Conservation (phyloP, 1,140 invertebrate species). For the Diploscapter pachys region DNA sequence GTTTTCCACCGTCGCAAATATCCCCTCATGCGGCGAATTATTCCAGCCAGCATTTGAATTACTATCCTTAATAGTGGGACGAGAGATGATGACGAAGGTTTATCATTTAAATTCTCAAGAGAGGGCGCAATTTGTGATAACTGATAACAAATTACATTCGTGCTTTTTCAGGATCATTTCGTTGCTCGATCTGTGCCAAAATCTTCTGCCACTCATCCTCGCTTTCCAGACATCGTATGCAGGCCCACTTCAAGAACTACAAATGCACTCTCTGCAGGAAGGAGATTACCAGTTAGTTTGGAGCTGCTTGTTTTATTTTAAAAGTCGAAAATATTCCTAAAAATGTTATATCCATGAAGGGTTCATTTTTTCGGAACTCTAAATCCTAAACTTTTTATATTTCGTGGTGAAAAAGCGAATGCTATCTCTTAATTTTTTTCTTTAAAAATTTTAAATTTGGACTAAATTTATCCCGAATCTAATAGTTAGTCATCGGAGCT, state of each 20-base stretch:
- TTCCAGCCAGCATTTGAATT: no score
- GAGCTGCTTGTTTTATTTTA: no score
- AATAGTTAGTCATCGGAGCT: background rate
- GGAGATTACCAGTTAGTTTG: conserved; percentile 57
- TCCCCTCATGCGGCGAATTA: background rate
- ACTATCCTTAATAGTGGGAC: no score
- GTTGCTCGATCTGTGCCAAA: conserved; percentile 56
- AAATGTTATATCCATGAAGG: no score
- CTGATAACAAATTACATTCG: no score
- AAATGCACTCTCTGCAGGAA: conserved; percentile 57
- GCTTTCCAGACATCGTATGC: conserved; percentile 56
- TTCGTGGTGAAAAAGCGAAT: background rate
- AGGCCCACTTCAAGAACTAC: conserved; percentile 59
- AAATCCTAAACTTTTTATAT: background rate
- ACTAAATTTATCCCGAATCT: background rate
- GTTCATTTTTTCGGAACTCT: background rate
- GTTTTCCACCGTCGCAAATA: conserved; percentile 17
- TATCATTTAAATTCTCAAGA: no score
- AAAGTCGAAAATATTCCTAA: no score
- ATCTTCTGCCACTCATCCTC: conserved; percentile 59
- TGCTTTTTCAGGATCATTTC: conserved; percentile 49
- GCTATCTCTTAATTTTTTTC: background rate
- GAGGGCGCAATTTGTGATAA: no score
- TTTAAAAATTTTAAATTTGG: background rate
- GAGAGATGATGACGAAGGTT: no score